Percentiles rank a stretch among this genome's conserved stretches.
These are phyloP conservation scores for Netelia fuscicornis DNA, from an alignment of 2,888 invertebrate species.

Conservation along the genomic window DNA sequence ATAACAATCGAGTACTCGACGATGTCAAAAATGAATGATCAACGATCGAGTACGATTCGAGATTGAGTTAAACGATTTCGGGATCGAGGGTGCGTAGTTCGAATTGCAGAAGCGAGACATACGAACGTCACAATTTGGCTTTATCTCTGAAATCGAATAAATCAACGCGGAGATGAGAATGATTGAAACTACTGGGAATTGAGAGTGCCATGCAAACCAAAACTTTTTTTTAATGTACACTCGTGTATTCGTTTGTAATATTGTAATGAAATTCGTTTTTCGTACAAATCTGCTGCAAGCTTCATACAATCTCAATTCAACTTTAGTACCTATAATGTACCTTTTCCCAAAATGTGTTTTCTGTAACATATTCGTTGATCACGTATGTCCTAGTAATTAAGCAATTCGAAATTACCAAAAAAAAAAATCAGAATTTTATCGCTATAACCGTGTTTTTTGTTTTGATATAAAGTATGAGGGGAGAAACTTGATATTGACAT, in stretches of 20 bases:
- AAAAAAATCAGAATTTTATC: too few species aligned
- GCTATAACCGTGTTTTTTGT: too few species aligned
- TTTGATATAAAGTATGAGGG: too few species aligned
- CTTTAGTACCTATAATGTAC: neutral
- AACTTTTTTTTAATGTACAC: neutral
- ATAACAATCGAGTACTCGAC: slow-evolving; percentile 36
- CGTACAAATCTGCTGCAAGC: slow-evolving; percentile 37
- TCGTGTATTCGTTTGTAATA: slow-evolving; percentile 37
- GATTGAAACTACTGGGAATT: neutral
- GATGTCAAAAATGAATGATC: slow-evolving; percentile 59
- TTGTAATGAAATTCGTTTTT: slow-evolving; percentile 23
- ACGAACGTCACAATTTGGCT: slow-evolving; percentile 32
- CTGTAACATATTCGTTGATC: too few species aligned
- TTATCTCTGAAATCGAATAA: slow-evolving; percentile 35
- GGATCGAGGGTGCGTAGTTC: slow-evolving; percentile 56
- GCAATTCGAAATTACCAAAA: too few species aligned
- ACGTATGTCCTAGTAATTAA: too few species aligned
- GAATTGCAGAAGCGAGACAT: slow-evolving; percentile 54
- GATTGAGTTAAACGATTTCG: slow-evolving; percentile 56
- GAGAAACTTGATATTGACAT: too few species aligned
- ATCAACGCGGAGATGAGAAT: neutral
- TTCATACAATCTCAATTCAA: slow-evolving; percentile 10
- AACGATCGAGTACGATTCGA: slow-evolving; percentile 23
- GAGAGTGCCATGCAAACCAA: neutral
- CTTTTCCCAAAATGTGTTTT: neutral